Evolutionary conservation across 2,113 vertebrate species (phyloP).

Genomic region (Cyprinodon variegatus): DNA sequence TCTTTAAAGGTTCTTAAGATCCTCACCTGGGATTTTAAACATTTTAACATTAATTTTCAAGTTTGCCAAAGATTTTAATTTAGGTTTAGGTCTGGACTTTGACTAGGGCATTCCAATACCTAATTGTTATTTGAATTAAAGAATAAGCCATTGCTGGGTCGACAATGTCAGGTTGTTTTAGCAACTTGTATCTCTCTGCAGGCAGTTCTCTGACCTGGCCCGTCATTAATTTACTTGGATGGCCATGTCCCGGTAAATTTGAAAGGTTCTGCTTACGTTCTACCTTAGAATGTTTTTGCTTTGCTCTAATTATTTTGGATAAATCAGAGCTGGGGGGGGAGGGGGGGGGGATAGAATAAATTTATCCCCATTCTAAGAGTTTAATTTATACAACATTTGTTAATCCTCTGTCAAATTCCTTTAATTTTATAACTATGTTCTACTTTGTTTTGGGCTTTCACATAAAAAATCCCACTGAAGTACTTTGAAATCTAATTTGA

Average conservation of each 20-base stretch:
- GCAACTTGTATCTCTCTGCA: too few species aligned
- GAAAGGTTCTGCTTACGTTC: too few species aligned
- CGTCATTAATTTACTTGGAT: too few species aligned
- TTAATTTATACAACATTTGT: background rate
- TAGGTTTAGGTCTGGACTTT: too few species aligned
- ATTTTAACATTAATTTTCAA: background rate
- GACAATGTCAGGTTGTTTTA: too few species aligned
- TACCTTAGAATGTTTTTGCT: background rate
- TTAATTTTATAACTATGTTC: background rate
- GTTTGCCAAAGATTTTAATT: too few species aligned
- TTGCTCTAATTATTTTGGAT: background rate
- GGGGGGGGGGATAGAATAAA: background rate
- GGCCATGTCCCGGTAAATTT: too few species aligned
- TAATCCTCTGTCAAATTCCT: background rate
- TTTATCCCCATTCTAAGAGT: background rate
- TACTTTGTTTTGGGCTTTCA: background rate
- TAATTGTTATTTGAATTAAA: background rate
- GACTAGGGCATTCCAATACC: background rate
- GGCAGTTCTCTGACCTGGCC: too few species aligned
- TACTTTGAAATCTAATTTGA: background rate
- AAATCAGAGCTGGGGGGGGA: background rate
- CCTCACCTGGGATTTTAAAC: background rate
- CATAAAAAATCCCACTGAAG: background rate
- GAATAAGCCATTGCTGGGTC: too few species aligned
- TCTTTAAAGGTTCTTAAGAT: background rate